Base-by-base conservation (phyloP, 2,888 invertebrate genomes). In the Malachius bipustulatus region DNA sequence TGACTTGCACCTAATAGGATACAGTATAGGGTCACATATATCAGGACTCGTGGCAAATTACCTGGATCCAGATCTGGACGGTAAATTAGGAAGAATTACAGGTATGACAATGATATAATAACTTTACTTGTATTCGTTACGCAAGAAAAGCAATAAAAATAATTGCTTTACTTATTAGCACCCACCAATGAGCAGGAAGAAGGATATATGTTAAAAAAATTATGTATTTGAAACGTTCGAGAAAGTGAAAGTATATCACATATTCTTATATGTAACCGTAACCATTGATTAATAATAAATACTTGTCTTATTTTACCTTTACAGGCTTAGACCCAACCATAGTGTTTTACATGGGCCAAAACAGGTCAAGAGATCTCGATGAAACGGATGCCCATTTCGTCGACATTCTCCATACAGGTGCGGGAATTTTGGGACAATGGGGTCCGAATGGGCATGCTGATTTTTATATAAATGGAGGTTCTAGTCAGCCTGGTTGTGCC, bases 341-440 rank as follows among this genome's bases (percentile, higher is more conserved):
- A 49, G 71, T 83, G 13, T 85, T 87, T 62, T 87, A 87, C 63
- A 82, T 82, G 68, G 83, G 82, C 19, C 74, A 73, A 38, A 88
- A 88, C 52, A 71, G 79, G 11, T 83, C 87, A 1, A 69, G 77
- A 11, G 87, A 87, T 54, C 61, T 88, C 56, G 87, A 87, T 61
- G 69, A 76, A 33, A 71, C 77, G 0, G 87, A 88, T 52, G 87
- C 87, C 0, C 71, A 81, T 49, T 87, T 87, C 51, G 85, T 87
- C 30, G 87, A 87, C 55, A 76, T 80, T 37, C 57, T 88, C 14
- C 88, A 88, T 57, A 88, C 87, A 0, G 87, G 85, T 1, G 87
- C 88, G 0, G 88, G 88, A 0, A 83, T 88, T 44, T 66, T 88
- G 14, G 88, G 88, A 0, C 88, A 88, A 54, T 87, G 87, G 85